Evolutionary conservation across 2,113 vertebrate species (phyloP), one percentile per base, ranked within the genome.

Genomic region (Periophthalmus modestus): DNA sequence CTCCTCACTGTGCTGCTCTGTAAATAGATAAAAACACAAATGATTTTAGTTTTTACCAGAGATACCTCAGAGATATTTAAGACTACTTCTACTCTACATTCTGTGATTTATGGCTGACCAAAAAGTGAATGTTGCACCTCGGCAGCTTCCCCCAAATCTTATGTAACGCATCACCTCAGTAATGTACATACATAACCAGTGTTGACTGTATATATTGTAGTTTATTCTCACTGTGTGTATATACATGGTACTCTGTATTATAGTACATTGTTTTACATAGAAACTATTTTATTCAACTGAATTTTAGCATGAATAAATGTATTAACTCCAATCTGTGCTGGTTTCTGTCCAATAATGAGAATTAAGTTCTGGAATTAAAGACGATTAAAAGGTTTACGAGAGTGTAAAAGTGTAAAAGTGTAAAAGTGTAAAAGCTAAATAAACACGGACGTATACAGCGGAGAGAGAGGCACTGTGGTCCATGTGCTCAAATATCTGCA

Each of bases 11-110:
- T 92, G 91, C 91, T 92, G 91, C 90, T 90, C 69, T 92, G 87
- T 91, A 92, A 82, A 90, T 88, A 92, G 75, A 80, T 69, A 62
- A 18, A 43, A 43, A 66, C 47, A 70, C 1, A 58, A 68, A 73
- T 79, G 50, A 80, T 73, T 71, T 61, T 69, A 48, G 18, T 69
- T 88, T 75, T 7, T 75, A 43, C 81, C 86, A 73, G 54, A 80
- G 83, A 89, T 92, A 92, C 89, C 90, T 92, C 91, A 90, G 15
- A 82, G 76, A 34, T 91, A 85, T 90, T 91, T 88, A 83, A 87
- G 76, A 77, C 39, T 86, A 82, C 75, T 82, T 67, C 14, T 13
- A 80, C 57, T 19, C 18, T n/a, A n/a, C 74, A 66, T 59, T 11
- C 3, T 81, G 55, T 73, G 76, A 84, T 48, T 80, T 74, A 83